Evolutionary conservation across 2,797 vertebrate genomes (phyloP).

Genomic region (Parauchenoglanis ngamensis): DNA sequence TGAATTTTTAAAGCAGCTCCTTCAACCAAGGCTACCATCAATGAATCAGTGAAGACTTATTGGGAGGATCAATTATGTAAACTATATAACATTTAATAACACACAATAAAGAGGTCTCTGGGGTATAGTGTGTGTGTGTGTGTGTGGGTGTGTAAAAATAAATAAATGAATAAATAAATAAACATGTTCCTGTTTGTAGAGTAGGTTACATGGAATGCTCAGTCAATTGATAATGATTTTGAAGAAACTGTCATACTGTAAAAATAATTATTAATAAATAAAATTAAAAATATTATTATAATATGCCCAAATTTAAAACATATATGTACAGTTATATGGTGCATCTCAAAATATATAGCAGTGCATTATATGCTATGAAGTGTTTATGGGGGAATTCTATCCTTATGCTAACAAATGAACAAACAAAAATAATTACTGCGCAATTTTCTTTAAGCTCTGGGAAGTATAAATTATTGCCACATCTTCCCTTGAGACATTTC

Average conservation of each 20-base stretch:
- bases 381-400: background rate
- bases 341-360: background rate
- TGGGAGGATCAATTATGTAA: conserved; percentile 99
- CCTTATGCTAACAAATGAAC: background rate
- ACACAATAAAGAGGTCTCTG: conserved; percentile 94
- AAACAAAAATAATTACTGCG: background rate
- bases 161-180: background rate
- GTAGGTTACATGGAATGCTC: background rate
- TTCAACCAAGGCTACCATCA: conserved; percentile 88
- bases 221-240: background rate
- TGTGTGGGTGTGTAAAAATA: background rate
- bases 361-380: background rate
- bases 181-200: background rate
- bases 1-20: conserved; percentile 97
- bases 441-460: conserved; percentile 33
- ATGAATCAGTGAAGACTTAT: conserved; percentile 99
- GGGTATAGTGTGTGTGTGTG: conserved; percentile 35
- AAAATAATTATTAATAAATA: conserved; percentile 5
- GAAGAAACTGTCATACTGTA: background rate
- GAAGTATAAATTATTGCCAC: conserved; percentile 42
- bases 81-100: conserved; percentile 99
- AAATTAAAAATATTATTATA: background rate
- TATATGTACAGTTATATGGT: background rate
- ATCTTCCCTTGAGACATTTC: conserved; percentile 44
- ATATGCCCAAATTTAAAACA: background rate